Base-by-base conservation (phyloP, 64 coral and sea anemone genomes). In the Porites lutea region DNA sequence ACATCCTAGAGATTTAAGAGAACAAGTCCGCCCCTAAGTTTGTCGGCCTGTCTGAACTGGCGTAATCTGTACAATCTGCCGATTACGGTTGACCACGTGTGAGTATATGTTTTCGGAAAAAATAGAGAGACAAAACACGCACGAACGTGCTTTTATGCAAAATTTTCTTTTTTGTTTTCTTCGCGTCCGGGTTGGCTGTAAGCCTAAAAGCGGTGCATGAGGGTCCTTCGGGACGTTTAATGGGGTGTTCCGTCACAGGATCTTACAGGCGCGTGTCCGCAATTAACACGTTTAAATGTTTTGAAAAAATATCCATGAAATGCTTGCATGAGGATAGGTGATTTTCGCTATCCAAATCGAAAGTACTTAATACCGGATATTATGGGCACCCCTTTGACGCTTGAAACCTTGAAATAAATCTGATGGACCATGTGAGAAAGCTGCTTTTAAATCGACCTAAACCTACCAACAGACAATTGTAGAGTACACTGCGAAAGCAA, bases 231-330 rank as follows among this genome's bases (percentile, higher is more conserved):
- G 60, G 62, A 83, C 61, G 45, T 44, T 83, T 83, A 61, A 84
- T 51, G 19, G 48, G 46, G 44, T 49, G 67, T 84, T 84, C 81
- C 81, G 62, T 22, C 48, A 14, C 48, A 52, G 81, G 69, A 61
- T 61, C 81, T 22, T 64, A 14, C 48, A 52, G 81, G 69, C 81
- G 81, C 81, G 81, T 84, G 81, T 61, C 81, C 48, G 45, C 81
- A 84, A 84, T 84, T 84, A 84, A 84, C 81, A 84, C 81, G 18
- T 84, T 84, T 84, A 69, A 84, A 84, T 44, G 81, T 65, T 84
- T 69, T 52, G 19, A 65, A 84, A 37, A 84, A 84, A 84, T 66
- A 84, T 64, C 59, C 37, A 13, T 47, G 13, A 43, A n/a, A 51
- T 10, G 81, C 19, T 84, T 84, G 81, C 81, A 63, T 84, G 81